Base-by-base conservation (phyloP, 2,888 invertebrate species). In the Ischnus inquisitorius region DNA sequence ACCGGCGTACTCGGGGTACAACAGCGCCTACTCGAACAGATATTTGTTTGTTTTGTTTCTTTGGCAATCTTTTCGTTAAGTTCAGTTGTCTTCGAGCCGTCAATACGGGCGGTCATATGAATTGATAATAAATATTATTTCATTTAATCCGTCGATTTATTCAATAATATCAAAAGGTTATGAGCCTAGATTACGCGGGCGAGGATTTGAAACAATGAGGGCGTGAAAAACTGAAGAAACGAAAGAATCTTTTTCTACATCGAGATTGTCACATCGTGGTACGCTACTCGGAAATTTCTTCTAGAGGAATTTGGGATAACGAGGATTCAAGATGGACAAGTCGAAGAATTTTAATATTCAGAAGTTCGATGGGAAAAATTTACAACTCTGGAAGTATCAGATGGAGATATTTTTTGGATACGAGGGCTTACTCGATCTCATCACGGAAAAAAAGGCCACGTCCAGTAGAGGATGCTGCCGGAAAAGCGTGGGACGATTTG, bases 321-420 rank as follows among this genome's bases (percentile, higher is more conserved):
- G 41, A 69, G 69, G 41, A 2, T 25, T 51, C 62, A 71, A 71
- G 62, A 71, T 69, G 65, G 67, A 71, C 69, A 71, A 71, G 64
- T 3, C 64, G 12, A 79, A 79, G 78, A 71, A 79, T 71, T 69
- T 62, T 69, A 28, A 71, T n/a, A 79, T 79, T 46, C 62, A 79
- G 14, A 79, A 62, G 64, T 69, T 69, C 62, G 46, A 60, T n/a
- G 69, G 69, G 46, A 78, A 68, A 62, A 78, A 69, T 69, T 12
- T 75, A 25, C 65, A 41, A 41, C 65, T 75, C 39, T 75, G 65
- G 75, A 75, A 75, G 22, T 65, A 65, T 75, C 51, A 64, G 54
- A 51, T 75, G 51, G 75, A 75, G 54, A 75, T 75, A 1, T n/a
- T 75, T 41, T 65, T 75, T 41, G 51, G 65, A 51, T 41, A 41